Evolutionary conservation across 2,888 invertebrate genomes (phyloP).

Genomic region (Yponomeuta cagnagella): DNA sequence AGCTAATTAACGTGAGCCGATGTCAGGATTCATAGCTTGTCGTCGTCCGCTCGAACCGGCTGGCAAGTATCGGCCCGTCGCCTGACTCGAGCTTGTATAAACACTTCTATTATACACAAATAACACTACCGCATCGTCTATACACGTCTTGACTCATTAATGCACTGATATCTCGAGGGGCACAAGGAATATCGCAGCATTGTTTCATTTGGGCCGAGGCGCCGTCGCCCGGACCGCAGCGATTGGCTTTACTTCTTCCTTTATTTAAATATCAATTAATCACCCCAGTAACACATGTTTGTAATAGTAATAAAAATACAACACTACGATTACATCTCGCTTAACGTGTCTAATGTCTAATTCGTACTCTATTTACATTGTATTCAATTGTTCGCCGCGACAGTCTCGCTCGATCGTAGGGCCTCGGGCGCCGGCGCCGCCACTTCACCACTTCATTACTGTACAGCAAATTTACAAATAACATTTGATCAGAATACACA

Average conservation of each 20-base stretch:
- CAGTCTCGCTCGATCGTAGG: conserved; percentile 36
- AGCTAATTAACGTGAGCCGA: conserved; percentile 77
- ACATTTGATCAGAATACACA: conserved; percentile 70
- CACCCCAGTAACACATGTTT: conserved; percentile 43
- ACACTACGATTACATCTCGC: conserved; percentile 60
- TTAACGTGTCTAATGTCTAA: conserved; percentile 63
- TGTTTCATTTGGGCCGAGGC: conserved; percentile 48
- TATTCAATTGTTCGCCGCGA: conserved; percentile 65
- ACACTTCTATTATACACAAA: conserved; percentile 55
- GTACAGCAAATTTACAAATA: conserved; percentile 70
- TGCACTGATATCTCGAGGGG: conserved; percentile 71
- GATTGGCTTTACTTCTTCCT: conserved; percentile 19
- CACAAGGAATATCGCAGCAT: conserved; percentile 73
- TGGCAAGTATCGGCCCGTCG: conserved; percentile 52
- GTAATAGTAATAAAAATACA: conserved; percentile 58
- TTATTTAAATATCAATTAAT: conserved; percentile 21
- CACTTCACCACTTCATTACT: conserved; percentile 42
- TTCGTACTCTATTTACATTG: conserved; percentile 71
- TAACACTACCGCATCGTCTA: conserved; percentile 66
- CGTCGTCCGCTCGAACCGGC: conserved; percentile 73
- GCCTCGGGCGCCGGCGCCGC: conserved; percentile 43
- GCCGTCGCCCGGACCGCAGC: conserved; percentile 27
- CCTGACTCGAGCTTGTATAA: conserved; percentile 66
- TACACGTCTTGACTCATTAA: conserved; percentile 66
- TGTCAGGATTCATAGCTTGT: conserved; percentile 76